Percentiles rank a stretch among this genome's conserved stretches.
These are phyloP conservation scores for Trichonephila clavipes DNA, from an alignment of 1,140 invertebrate genomes.

Conservation along the genomic window DNA sequence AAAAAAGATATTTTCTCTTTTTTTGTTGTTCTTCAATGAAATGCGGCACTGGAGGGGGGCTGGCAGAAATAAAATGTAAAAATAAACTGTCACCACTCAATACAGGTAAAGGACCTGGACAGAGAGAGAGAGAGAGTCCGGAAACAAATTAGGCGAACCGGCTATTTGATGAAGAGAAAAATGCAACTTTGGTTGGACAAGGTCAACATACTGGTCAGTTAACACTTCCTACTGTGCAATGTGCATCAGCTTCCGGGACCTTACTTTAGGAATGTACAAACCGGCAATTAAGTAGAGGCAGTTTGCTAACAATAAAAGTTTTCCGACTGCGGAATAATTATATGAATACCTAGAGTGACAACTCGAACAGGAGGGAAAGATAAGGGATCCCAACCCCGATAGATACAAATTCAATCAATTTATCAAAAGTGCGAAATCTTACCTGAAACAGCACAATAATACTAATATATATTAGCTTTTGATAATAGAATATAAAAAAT, in stretches of 20 bases:
- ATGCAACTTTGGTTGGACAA: conserved; percentile 62
- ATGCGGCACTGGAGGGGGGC: not conserved
- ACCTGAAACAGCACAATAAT: no score
- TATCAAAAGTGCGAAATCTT: no score
- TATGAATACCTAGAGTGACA: not conserved
- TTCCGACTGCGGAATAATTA: not conserved
- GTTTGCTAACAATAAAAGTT: not conserved
- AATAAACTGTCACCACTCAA: conserved; percentile 59
- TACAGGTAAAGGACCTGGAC: conserved; percentile 69
- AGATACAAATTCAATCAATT: no score
- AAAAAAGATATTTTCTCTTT: not conserved
- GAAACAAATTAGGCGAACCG: conserved; percentile 66
- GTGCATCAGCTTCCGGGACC: conserved; percentile 25
- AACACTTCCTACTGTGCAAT: conserved; percentile 63
- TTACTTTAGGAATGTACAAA: conserved; percentile 27
- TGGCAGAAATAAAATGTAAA: conserved; percentile 37
- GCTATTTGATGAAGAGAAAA: conserved; percentile 17
- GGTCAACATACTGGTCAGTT: conserved; percentile 67
- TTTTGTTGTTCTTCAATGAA: not conserved
- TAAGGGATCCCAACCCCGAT: not conserved
- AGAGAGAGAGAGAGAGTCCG: no score
- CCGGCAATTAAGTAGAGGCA: conserved; percentile 52
- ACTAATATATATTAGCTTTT: no score
- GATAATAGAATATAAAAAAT: no score
- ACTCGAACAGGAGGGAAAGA: not conserved